Base-by-base conservation (phyloP, 1,140 invertebrate species). In the Zaprionus africanus region DNA sequence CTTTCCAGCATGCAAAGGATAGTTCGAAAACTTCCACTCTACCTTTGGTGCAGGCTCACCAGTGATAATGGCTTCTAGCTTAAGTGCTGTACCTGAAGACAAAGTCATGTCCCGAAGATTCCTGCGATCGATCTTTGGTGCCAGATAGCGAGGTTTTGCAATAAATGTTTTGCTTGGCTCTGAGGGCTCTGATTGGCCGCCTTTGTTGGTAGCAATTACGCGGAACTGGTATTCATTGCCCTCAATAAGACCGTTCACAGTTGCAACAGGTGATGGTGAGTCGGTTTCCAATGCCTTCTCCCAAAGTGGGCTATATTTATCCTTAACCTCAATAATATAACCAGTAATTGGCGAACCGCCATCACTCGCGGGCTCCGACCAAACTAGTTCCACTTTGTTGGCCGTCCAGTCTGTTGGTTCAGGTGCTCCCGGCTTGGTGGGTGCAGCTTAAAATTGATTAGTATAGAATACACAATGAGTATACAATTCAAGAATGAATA, bases 171-270 rank as follows among this genome's bases (percentile, higher is more conserved):
- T 98, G 93, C 97, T 97, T 12, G 97, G 94, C 46, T 98, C 96
- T 1, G 96, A 96, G 1, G 98, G 97, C 83, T 97, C 96, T 56
- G 97, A 98, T 91, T 96, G 96, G 1, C 98, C 98, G 66, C 97
- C 98, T 93, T 98, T 98, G 93, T 99, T 99, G 26, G 98, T 94
- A 36, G 99, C 98, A 82, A 97, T 97, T 4, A 99, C 97, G n/a
- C 99, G 95, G 95, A 99, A 99, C 93, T 99, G 98, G 92, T 99
- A 99, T 92, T 99, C 98, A 91, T 98, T 98, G 53, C 98, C 98
- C 94, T 99, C 98, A 78, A 98, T 97, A 4, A 99, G 93, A 64
- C 98, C 98, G 76, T 96, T 96, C 3, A 98, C 95, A 49, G 95
- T 95, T 41, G 95, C 97, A 77, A 95, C 95, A 0, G 96, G 96